phyloP scores from a whole-genome alignment of 92 coral and sea anemone species.

The Ricordea florida region DNA sequence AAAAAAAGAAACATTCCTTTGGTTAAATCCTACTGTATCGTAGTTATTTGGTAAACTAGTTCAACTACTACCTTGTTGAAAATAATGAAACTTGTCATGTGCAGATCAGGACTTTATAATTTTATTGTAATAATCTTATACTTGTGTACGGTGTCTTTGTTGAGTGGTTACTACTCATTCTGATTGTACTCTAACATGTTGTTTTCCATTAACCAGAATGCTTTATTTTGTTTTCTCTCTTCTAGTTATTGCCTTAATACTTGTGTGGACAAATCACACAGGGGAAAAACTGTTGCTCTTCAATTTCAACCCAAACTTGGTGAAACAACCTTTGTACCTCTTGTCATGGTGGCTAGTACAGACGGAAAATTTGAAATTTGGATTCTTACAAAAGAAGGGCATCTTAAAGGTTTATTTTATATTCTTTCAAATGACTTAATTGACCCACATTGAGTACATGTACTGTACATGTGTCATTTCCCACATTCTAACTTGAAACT shows the following conservation, averaged over 20 bases:
- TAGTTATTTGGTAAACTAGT: too few species aligned
- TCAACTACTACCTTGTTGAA: too few species aligned
- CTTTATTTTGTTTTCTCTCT: background rate
- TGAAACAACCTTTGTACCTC: slow-evolving; percentile 19
- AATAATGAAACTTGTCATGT: too few species aligned
- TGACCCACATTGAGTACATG: background rate
- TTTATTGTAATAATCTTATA: background rate
- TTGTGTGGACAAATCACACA: slow-evolving; percentile 88
- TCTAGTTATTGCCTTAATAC: slow-evolving; percentile 81
- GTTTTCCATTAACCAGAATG: background rate
- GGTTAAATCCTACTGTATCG: too few species aligned
- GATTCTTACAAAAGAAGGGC: slow-evolving; percentile 64
- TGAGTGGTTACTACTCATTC: too few species aligned
- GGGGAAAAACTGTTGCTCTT: slow-evolving; percentile 65
- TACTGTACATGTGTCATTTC: background rate
- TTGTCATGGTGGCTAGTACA: slow-evolving; percentile 83
- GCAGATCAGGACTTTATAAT: too few species aligned
- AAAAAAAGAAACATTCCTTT: too few species aligned
- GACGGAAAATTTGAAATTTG: slow-evolving; percentile 97
- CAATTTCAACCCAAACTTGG: slow-evolving; percentile 75
- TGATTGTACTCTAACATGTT: too few species aligned
- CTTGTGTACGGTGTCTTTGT: background rate
- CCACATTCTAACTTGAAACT: too few species aligned
- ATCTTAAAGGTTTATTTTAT: slow-evolving; percentile 64
- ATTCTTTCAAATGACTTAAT: too few species aligned